Base-by-base conservation (phyloP, 2,113 vertebrate species). In the Callipepla californica region DNA sequence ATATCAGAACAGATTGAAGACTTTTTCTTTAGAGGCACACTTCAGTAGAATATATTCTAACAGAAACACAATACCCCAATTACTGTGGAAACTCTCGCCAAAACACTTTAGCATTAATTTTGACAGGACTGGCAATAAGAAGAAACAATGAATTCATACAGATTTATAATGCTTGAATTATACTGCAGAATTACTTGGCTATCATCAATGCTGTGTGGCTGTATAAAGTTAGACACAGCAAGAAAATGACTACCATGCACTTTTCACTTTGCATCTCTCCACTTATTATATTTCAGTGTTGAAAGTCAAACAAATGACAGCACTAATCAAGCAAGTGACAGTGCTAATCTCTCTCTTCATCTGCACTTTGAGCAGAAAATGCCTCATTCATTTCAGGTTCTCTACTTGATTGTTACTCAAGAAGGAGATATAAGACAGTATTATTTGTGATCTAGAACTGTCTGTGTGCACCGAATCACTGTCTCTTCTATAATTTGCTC, bases 321-420 rank as follows among this genome's bases (percentile, higher is more conserved):
- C 1, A 51, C 76, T 96, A 93, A 96, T 95, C 94, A 95, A 96
- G 90, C 57, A 81, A 91, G 66, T 83, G 93, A 93, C 90, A 95
- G 70, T 51, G 82, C 84, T 96, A 92, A 97, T 96, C 80, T 94
- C 68, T 78, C 53, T 94, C 68, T 78, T 50, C 21, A 78, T 92
- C 89, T 95, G 74, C 13, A 78, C 90, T 97, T 95, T 95, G 85
- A 96, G 93, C 38, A 95, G 51, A 92, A 76, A 90, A 76, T 62
- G 92, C 85, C 80, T 84, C 84, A 90, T 89, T 69, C 72, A 94
- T 50, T 68, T 13, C 61, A 23, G 15, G 68, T 32, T 66, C 93
- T 95, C 63, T 93, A 32, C n/a, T 66, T 75, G 8, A 80, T 53
- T 62, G 51, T 65, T 79, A 78, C 36, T 50, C 67, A 67, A 87